Evolutionary conservation across 2,797 vertebrate genomes (phyloP).

Genomic region (Macropodus opercularis): DNA sequence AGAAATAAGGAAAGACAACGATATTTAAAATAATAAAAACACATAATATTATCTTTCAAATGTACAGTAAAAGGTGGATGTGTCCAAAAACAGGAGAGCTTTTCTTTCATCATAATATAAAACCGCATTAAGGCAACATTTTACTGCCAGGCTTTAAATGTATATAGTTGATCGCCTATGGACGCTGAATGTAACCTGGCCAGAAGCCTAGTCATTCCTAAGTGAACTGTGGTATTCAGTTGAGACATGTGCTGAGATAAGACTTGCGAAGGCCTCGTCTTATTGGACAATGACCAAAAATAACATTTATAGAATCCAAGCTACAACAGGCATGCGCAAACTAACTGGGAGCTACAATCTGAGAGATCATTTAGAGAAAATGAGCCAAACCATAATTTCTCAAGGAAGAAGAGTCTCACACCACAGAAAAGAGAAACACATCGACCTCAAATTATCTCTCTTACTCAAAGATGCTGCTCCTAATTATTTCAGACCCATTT

Average conservation of each 20-base stretch:
- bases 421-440: slow-evolving; percentile 39
- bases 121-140: no score
- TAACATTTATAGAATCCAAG: slow-evolving; percentile 64
- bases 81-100: no score
- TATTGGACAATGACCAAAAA: slow-evolving; percentile 73
- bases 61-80: no score
- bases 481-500: slow-evolving; percentile 20
- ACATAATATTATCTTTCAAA: no score
- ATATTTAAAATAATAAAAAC: no score
- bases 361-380: slow-evolving; percentile 40
- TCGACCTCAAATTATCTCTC: slow-evolving; percentile 28
- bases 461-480: slow-evolving; percentile 23
- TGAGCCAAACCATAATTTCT: slow-evolving; percentile 50
- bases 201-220: slow-evolving; percentile 55
- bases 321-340: slow-evolving; percentile 57
- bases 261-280: slow-evolving; percentile 55
- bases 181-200: slow-evolving; percentile 30
- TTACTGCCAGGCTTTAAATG: slow-evolving; percentile 23
- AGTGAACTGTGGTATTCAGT: slow-evolving; percentile 50
- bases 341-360: slow-evolving; percentile 40
- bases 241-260: slow-evolving; percentile 65
- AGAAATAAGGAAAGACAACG: no score
- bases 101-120: no score
- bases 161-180: slow-evolving; percentile 21
- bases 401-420: slow-evolving; percentile 33